Evolutionary conservation across 2,113 vertebrate genomes (phyloP), one percentile per base, ranked within the genome.

Genomic region (Orcinus orca): DNA sequence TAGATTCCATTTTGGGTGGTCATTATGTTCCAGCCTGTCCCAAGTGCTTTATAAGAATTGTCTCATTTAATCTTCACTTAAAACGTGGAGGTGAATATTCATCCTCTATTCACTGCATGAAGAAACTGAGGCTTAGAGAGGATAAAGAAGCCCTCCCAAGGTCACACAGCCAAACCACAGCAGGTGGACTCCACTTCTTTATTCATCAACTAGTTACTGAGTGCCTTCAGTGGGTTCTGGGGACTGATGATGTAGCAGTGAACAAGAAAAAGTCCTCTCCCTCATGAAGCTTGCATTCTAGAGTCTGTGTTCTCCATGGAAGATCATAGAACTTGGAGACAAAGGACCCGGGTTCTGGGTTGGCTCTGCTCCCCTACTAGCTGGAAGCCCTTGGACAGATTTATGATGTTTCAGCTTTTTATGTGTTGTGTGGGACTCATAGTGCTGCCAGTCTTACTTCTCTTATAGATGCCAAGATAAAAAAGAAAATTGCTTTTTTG

Each of bases 331-430:
- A 58, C 36, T 84, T 81, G 53, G n/a, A 85, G 53, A 90, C 77
- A 89, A 74, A 94, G 63, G 55, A 21, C 12, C 8, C 38, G 73
- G 14, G 21, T 90, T 93, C 55, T 23, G 36, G 31, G 31, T 89
- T 96, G 74, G 63, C 67, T 88, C 50, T 89, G 60, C 18, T 76
- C 23, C 53, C 11, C 70, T 2, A 25, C 25, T 79, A 55, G 17
- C 60, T 90, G 41, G 90, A 95, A 88, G 63, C 58, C 26, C 11
- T 83, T 12, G 7, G 74, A 88, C 53, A 91, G 47, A 94, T 93
- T 95, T 95, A 44, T 31, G 55, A 81, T 11, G 44, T 96, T 95
- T 93, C 60, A 73, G 82, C 26, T 91, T 93, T 93, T 96, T 74
- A 50, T 41, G 23, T 80, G n/a, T 94, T 97, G 76, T 31, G 4